These are phyloP conservation scores for Lutjanus campechanus DNA, from an alignment of 2,797 vertebrate species.

Conservation along the genomic window DNA sequence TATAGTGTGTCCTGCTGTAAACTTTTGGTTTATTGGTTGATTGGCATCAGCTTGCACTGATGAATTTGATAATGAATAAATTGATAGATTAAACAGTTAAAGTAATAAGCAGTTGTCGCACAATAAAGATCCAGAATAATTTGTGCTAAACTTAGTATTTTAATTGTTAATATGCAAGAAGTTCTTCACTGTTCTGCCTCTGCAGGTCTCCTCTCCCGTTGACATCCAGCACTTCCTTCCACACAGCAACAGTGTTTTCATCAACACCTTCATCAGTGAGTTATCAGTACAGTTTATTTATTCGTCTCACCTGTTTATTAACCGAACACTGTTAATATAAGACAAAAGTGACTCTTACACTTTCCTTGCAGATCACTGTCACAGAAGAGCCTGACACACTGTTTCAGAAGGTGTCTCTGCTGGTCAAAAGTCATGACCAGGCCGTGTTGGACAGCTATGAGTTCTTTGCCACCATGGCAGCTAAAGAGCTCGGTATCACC, in stretches of 20 bases:
- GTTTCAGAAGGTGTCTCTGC: conserved; percentile 90
- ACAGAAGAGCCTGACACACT: conserved; percentile 92
- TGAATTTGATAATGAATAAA: too few species aligned
- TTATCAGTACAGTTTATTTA: conserved; percentile 6
- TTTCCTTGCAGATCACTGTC: conserved; percentile 84
- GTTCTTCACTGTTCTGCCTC: background rate
- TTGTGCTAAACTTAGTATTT: background rate
- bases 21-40: too few species aligned
- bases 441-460: conserved; percentile 96
- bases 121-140: background rate
- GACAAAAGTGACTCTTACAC: background rate
- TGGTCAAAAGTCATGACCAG: conserved; percentile 94
- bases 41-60: too few species aligned
- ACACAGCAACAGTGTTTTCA: conserved; percentile 62
- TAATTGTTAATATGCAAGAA: background rate
- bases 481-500: conserved; percentile 91
- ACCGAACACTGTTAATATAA: background rate
- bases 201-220: conserved; percentile 53
- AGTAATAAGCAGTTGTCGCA: background rate
- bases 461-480: conserved; percentile 92
- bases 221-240: conserved; percentile 63
- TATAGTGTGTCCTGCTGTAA: too few species aligned
- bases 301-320: background rate
- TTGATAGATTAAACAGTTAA: too few species aligned
- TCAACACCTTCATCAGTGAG: conserved; percentile 70